These are phyloP conservation scores for Serranus cabrilla DNA, from an alignment of 2,797 vertebrate species.

Conservation along the genomic window DNA sequence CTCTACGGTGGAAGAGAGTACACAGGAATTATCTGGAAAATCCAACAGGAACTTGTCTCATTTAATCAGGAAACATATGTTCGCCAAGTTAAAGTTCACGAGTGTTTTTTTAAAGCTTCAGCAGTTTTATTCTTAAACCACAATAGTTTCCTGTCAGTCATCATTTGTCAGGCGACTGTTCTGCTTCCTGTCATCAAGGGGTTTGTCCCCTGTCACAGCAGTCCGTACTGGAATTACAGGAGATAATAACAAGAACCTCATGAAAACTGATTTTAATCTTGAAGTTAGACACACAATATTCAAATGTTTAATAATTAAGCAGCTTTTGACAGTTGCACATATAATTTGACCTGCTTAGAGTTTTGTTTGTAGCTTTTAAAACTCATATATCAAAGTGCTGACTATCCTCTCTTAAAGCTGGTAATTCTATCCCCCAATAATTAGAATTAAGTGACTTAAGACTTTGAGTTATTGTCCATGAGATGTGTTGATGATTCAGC, in stretches of 20 bases:
- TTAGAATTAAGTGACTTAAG: constrained; percentile 26
- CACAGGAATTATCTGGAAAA: constrained; percentile 37
- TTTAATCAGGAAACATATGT: constrained; percentile 71
- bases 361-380: neutral
- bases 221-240: neutral
- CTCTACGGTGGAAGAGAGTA: neutral
- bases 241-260: neutral
- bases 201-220: neutral
- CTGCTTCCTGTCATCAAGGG: constrained; percentile 12
- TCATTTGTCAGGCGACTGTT: constrained; percentile 33
- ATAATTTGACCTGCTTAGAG: neutral
- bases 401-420: constrained; percentile 17
- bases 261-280: neutral
- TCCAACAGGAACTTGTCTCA: constrained; percentile 52
- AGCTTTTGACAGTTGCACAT: neutral
- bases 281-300: neutral
- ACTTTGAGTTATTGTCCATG: neutral
- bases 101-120: constrained; percentile 18
- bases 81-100: constrained; percentile 43
- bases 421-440: constrained; percentile 2
- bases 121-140: constrained; percentile 51
- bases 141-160: constrained; percentile 45
- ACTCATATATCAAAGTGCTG: constrained; percentile 12
- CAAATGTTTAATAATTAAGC: neutral
- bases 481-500: constrained; percentile 13